These are phyloP conservation scores for Protobothrops flavoviridis DNA, from an alignment of 2,113 vertebrate genomes.

Conservation along the genomic window DNA sequence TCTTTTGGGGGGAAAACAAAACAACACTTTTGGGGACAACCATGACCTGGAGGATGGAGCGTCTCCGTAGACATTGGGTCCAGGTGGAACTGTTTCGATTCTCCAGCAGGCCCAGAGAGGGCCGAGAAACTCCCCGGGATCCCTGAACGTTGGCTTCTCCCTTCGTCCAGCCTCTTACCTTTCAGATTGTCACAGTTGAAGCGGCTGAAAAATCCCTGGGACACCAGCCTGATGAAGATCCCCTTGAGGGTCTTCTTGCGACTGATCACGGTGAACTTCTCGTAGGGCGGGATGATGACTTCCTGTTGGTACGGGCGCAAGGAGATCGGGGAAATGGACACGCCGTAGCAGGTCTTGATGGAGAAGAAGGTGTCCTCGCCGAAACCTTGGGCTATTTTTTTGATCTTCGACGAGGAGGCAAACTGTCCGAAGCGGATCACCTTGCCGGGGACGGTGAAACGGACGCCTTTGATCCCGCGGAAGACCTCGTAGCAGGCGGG, in stretches of 20 bases:
- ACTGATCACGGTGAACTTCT: neutral
- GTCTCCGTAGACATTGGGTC: too few species aligned
- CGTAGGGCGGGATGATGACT: neutral
- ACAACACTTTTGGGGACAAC: too few species aligned
- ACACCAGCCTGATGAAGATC: neutral
- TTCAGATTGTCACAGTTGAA: neutral
- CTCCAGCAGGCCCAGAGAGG: neutral
- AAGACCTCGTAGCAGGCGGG: too few species aligned
- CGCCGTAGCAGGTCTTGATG: neutral
- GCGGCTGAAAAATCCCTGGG: neutral
- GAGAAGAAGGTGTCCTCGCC: neutral
- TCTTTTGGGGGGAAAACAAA: too few species aligned
- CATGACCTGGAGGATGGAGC: too few species aligned
- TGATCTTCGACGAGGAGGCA: too few species aligned
- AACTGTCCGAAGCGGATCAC: too few species aligned
- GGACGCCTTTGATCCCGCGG: too few species aligned
- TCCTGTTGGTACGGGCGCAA: neutral
- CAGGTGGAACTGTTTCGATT: neutral
- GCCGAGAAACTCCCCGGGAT: neutral
- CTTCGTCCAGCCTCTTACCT: neutral
- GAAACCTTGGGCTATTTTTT: too few species aligned
- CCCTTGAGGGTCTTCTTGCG: neutral
- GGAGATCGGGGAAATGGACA: neutral
- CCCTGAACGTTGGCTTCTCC: fast-evolving
- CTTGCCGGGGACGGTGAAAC: too few species aligned